Evolutionary conservation across 2,113 vertebrate species (phyloP), one percentile per base, ranked within the genome.

Genomic region (Monarcha castaneiventris): DNA sequence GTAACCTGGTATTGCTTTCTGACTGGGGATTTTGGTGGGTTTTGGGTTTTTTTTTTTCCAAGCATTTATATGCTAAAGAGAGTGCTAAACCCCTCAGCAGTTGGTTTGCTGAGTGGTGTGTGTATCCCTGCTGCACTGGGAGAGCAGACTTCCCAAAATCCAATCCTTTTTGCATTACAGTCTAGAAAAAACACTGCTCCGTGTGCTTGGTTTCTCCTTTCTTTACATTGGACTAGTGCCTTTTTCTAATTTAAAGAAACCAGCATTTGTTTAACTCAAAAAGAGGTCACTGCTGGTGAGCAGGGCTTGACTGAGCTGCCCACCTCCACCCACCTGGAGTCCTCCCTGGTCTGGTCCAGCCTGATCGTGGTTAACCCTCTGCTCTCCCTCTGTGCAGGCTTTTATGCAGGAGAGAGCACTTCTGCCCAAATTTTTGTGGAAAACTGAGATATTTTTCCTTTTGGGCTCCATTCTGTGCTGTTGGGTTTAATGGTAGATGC

Each of bases 151-250:
- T 91, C 49, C 49, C 71, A 68, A 92, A 84, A 94, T 49, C 91
- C 93, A 68, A 9, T 37, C 91, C 69, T 78, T 84, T 82, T 25
- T 61, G 81, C 87, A 12, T 52, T 66, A 41, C 85, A 68, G 92
- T 9, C 88, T 86, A 84, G 93, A 35, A 93, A 95, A 95, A 96
- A 86, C 94, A 89, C 86, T 10, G 58, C 86, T 92, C 68, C 1
- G 0, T 46, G 94, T 23, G 0, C 86, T 77, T 4, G 59, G 71
- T 82, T 91, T 94, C 94, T 93, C 74, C 93, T 96, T 95, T 96
- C 95, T 96, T 97, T 96, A 94, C 81, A 68, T 97, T 97, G 96
- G 96, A 94, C 29, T 84, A 39, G 69, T 91, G 96, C 94, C 95
- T 94, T 87, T 94, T 71, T 54, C 76, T 73, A 83, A 91, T 93